Base-by-base conservation (phyloP, 2,888 invertebrate species). In the Achlya flavicornis region DNA sequence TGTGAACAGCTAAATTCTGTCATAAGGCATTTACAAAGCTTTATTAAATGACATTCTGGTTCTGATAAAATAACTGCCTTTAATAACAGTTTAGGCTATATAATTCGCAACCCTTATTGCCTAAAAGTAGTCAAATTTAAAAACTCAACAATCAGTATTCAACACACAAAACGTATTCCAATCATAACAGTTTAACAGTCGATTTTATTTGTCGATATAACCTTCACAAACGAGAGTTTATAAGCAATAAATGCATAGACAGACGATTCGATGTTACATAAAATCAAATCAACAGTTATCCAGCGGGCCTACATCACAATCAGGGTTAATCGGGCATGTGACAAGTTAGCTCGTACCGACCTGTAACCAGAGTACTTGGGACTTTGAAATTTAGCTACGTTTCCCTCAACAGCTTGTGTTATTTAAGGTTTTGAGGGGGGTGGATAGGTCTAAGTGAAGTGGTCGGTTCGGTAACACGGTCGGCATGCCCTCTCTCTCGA, bases 221-320 rank as follows among this genome's bases (percentile, higher is more conserved):
- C 84, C 84, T 86, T 85, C 84, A 77, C 83, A 79, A 92, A 93
- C 89, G 85, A 92, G 91, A 91, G 83, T 93, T 93, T 92, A 93
- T 88, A 90, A 87, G 88, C 93, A 89, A 91, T 93, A 92, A 91
- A 91, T 87, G 92, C 81, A 84, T 89, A 88, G 88, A 91, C 92
- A 93, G 93, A 93, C 92, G 91, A 90, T 92, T 90, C 85, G 88
- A 46, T 87, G 89, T 89, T 82, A 89, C 93, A 93, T 93, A 93
- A 93, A 93, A 93, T 93, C 93, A 92, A 93, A 93, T 93, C 92
- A 93, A 92, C 93, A 92, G 92, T 92, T 93, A 93, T 93, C 93
- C 93, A 80, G 88, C 83, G 87, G 85, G 92, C 91, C 92, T 93
- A 93, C 90, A 92, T 93, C 92, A 93, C 93, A 92, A 93, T 93